Evolutionary conservation across 2,113 vertebrate species (phyloP).

Genomic region (Ictalurus furcatus): DNA sequence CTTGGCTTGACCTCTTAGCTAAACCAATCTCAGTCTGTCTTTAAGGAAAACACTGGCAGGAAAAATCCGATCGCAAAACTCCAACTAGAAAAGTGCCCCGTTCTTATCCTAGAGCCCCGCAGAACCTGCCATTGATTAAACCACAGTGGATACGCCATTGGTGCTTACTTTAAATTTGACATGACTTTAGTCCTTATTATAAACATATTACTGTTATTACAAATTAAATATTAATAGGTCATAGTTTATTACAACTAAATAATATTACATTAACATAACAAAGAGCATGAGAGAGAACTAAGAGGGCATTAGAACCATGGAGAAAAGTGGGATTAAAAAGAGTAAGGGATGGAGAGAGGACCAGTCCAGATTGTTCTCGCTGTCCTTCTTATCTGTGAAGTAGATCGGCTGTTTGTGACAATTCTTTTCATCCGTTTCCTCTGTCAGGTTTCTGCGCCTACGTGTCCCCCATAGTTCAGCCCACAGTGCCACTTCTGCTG

Average conservation of each 20-base stretch:
- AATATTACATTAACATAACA: not conserved
- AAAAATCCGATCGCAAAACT: not conserved
- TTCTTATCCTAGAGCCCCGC: not conserved
- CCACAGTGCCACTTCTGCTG: not conserved
- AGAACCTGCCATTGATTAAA: not conserved
- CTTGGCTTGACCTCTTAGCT: constrained; percentile 18
- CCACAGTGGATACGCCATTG: not conserved
- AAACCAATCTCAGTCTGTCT: not conserved
- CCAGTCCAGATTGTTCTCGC: not conserved
- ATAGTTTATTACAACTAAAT: not conserved
- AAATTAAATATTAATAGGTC: not conserved
- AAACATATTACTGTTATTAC: not conserved
- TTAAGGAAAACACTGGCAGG: not conserved
- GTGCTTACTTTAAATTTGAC: not conserved
- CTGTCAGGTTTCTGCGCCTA: not conserved
- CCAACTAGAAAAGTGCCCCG: not conserved
- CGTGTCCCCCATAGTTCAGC: not conserved
- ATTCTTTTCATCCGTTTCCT: not conserved
- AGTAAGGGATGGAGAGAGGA: constrained; percentile 1
- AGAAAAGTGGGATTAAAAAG: not conserved
- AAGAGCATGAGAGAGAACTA: not conserved
- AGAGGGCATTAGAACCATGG: not conserved
- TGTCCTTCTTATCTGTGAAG: not conserved
- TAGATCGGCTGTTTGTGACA: not conserved
- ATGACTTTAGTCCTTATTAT: not conserved